These are phyloP conservation scores for Elephas maximus DNA, from an alignment of 2,113 vertebrate genomes.

Conservation along the genomic window DNA sequence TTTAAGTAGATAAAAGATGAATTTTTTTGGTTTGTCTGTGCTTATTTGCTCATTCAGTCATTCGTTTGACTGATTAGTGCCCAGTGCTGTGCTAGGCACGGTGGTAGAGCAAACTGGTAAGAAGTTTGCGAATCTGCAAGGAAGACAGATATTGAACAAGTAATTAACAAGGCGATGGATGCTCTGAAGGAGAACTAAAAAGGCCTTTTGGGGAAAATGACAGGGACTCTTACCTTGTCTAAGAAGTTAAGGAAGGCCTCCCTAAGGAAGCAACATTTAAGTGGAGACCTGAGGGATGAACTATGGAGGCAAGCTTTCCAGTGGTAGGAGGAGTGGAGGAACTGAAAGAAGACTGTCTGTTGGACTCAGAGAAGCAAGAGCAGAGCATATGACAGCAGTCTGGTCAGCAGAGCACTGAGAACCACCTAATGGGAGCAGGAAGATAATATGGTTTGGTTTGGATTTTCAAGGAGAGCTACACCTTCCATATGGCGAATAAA, in stretches of 20 bases:
- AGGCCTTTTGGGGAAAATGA: not conserved
- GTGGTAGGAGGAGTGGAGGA: not conserved
- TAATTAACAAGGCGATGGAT: not conserved
- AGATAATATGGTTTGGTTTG: not conserved
- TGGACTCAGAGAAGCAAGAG: not conserved
- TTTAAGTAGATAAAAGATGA: not conserved
- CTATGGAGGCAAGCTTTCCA: not conserved
- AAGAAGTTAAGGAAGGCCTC: not conserved
- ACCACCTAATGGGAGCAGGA: not conserved
- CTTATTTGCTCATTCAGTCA: not conserved
- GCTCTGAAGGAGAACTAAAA: not conserved
- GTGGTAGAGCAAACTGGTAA: not conserved
- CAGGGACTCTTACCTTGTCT: not conserved
- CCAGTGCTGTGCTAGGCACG: too few species aligned
- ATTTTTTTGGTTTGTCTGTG: not conserved
- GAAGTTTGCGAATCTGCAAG: not conserved
- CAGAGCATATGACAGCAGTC: not conserved
- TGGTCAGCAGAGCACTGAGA: not conserved
- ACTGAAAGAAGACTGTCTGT: not conserved
- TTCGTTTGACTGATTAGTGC: not conserved
- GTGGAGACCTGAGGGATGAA: not conserved
- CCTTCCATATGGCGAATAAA: conserved; percentile 2
- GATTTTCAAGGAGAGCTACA: not conserved
- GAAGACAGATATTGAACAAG: not conserved
- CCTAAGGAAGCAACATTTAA: not conserved